These are phyloP conservation scores for Nephila pilipes DNA, from an alignment of 1,140 invertebrate genomes.

Conservation along the genomic window DNA sequence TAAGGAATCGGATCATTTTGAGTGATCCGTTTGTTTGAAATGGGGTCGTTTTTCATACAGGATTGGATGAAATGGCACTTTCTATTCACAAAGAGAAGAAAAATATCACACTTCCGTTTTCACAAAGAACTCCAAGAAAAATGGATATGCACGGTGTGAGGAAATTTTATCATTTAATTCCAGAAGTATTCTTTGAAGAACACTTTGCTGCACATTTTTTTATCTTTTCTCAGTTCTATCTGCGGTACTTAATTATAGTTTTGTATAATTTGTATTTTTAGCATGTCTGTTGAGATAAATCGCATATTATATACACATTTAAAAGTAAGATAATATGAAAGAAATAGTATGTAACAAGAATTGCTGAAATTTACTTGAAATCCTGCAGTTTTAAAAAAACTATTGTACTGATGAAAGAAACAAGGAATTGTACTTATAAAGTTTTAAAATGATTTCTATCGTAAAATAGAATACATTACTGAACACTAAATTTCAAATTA, in stretches of 20 bases:
- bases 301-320: too few species aligned
- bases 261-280: too few species aligned
- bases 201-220: neutral
- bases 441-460: too few species aligned
- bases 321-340: too few species aligned
- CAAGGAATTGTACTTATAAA: too few species aligned
- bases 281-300: too few species aligned
- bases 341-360: too few species aligned
- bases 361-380: too few species aligned
- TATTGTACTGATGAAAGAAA: too few species aligned
- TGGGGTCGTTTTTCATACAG: constrained; percentile 69
- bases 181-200: neutral
- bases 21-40: constrained; percentile 67
- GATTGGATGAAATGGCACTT: constrained; percentile 62
- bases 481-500: too few species aligned
- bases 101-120: constrained; percentile 56
- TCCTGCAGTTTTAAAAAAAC: too few species aligned
- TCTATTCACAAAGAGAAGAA: constrained; percentile 61
- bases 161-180: constrained; percentile 31
- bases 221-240: neutral
- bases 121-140: constrained; percentile 60
- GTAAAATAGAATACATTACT: too few species aligned
- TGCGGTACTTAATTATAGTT: neutral
- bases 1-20: constrained; percentile 70
- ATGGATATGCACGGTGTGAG: constrained; percentile 56